Percentiles rank a stretch among this genome's conserved stretches.
These are phyloP conservation scores for Caenorhabditis sulstoni DNA, from an alignment of 2,888 invertebrate genomes.

Conservation along the genomic window DNA sequence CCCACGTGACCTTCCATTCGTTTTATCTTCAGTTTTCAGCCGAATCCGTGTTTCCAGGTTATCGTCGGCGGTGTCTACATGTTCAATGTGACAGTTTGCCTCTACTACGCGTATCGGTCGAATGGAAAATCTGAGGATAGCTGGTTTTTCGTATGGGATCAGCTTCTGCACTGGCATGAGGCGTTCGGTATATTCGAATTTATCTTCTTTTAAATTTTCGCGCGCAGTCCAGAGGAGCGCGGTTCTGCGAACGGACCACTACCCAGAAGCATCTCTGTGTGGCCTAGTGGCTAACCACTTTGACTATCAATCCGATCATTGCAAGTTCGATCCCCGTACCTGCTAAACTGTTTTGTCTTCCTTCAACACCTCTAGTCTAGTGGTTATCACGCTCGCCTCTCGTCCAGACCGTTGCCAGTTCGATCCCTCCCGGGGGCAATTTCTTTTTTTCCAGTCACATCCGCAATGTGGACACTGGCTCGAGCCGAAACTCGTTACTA, in stretches of 20 bases:
- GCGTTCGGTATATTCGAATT: slow-evolving; percentile 14
- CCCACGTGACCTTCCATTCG: too few species aligned
- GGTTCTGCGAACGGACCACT: too few species aligned
- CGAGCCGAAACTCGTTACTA: slow-evolving; percentile 17
- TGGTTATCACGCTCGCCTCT: too few species aligned
- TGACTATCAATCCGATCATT: too few species aligned
- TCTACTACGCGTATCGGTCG: neutral
- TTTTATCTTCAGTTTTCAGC: too few species aligned
- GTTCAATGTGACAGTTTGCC: slow-evolving; percentile 13
- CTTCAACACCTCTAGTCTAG: too few species aligned
- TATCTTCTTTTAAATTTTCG: too few species aligned
- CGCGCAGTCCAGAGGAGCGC: too few species aligned
- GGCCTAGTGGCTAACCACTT: too few species aligned
- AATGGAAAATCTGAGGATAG: neutral
- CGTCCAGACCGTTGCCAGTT: too few species aligned
- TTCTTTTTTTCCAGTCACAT: slow-evolving; percentile 15
- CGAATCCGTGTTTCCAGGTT: slow-evolving; percentile 5
- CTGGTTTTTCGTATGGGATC: slow-evolving; percentile 18
- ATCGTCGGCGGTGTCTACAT: slow-evolving; percentile 4
- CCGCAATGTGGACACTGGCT: slow-evolving; percentile 14
- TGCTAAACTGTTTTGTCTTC: neutral
- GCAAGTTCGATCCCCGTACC: too few species aligned
- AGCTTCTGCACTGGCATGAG: slow-evolving; percentile 33
- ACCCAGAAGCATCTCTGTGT: too few species aligned
- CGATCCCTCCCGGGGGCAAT: neutral